A percentile compares a stretch with the other conserved stretches of the same genome.
These are phyloP conservation scores for Lacerta agilis DNA, from an alignment of 2,797 vertebrate genomes.

Conservation along the genomic window DNA sequence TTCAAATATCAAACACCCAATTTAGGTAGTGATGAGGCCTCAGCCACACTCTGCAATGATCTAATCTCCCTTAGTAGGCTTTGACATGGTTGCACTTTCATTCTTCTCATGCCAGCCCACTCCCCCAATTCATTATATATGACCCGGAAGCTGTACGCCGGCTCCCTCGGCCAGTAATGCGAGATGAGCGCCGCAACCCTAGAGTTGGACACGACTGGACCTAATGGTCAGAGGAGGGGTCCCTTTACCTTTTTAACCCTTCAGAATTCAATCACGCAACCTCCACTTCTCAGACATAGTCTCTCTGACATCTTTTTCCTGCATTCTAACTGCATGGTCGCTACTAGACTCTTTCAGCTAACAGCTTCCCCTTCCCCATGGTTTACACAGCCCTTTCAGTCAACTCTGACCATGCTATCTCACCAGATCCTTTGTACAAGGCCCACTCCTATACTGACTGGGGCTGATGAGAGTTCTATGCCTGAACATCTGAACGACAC, in stretches of 20 bases:
- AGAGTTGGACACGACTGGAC: too few species aligned
- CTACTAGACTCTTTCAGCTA: not conserved
- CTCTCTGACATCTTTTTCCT: not conserved
- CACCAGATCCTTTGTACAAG: too few species aligned
- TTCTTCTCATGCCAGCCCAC: not conserved
- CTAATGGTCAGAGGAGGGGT: too few species aligned
- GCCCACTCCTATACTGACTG: too few species aligned
- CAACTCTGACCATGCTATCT: too few species aligned
- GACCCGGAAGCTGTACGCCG: too few species aligned
- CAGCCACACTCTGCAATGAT: not conserved
- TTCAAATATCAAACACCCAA: not conserved
- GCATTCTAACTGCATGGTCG: not conserved
- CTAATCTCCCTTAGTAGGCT: not conserved
- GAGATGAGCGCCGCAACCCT: too few species aligned
- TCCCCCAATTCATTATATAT: not conserved
- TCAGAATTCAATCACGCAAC: not conserved
- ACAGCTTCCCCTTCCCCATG: not conserved
- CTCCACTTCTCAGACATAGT: not conserved
- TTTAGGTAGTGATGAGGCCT: not conserved
- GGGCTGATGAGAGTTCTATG: too few species aligned
- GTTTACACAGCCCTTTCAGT: too few species aligned
- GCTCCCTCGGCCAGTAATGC: too few species aligned
- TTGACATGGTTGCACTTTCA: not conserved
- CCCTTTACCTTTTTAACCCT: too few species aligned
- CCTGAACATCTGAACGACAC: too few species aligned